Evolutionary conservation across 2,888 invertebrate genomes (phyloP).

Genomic region (Campoplex capitator): DNA sequence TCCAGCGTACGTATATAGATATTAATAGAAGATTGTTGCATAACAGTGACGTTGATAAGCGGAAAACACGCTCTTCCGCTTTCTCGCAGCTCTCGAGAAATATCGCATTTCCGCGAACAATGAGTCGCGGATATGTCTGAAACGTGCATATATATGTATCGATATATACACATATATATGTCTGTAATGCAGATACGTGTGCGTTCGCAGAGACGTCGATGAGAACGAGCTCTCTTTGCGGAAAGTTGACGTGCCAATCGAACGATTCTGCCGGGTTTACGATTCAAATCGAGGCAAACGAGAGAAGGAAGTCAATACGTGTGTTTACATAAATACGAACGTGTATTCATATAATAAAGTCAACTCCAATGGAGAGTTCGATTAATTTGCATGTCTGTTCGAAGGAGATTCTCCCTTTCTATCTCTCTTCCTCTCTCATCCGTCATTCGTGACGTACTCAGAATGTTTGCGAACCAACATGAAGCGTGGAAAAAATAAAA

Average conservation of each 20-base stretch:
- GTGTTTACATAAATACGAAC: conserved; percentile 2
- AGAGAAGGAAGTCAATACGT: conserved; percentile 23
- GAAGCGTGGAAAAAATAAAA: conserved; percentile 17
- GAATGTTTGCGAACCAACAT: conserved; percentile 1
- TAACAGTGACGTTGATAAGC: conserved; percentile 58
- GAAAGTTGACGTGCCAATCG: conserved; percentile 43
- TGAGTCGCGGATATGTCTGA: conserved; percentile 57
- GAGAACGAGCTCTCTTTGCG: conserved; percentile 24
- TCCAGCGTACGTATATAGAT: conserved; percentile 5
- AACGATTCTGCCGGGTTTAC: conserved; percentile 20
- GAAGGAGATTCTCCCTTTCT: conserved; percentile 14
- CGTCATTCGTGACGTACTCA: conserved; percentile 2
- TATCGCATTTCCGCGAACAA: conserved; percentile 54
- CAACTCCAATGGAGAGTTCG: conserved; percentile 54
- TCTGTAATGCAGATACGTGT: neutral
- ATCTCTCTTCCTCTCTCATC: conserved; percentile 6
- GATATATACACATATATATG: neutral
- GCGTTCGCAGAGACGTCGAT: neutral
- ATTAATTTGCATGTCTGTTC: conserved; percentile 65
- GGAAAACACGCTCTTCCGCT: conserved; percentile 56
- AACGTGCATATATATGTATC: conserved; percentile 12
- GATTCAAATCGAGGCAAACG: conserved; percentile 52
- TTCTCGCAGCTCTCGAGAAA: conserved; percentile 48
- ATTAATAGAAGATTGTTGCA: conserved; percentile 22
- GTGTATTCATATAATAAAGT: conserved; percentile 25